These are phyloP conservation scores for Drosophila dunni DNA, from an alignment of 1,140 invertebrate species.

Conservation along the genomic window DNA sequence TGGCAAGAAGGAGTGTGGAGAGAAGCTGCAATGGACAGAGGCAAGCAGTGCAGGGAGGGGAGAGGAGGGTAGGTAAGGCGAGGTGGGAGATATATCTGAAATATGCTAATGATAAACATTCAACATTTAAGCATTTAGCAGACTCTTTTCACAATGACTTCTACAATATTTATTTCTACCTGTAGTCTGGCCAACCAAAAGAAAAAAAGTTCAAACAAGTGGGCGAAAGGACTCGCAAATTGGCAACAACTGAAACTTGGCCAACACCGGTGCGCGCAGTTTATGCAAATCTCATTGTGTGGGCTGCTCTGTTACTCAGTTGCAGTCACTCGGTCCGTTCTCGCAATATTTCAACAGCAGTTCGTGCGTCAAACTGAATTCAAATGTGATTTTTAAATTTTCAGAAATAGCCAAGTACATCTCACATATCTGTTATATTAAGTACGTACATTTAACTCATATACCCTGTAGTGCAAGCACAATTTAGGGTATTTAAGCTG, in stretches of 20 bases:
- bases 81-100: constrained; percentile 14
- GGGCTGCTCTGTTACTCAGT: constrained; percentile 6
- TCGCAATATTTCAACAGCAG: constrained; percentile 4
- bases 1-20: background rate
- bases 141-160: constrained; percentile 16
- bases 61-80: background rate
- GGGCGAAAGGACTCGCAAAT: constrained; percentile 37
- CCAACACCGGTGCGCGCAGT: constrained; percentile 9
- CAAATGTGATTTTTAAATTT: background rate
- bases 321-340: background rate
- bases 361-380: background rate
- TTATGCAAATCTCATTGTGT: constrained; percentile 37
- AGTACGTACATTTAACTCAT: background rate
- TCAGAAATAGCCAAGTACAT: background rate
- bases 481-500: background rate
- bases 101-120: constrained; percentile 63
- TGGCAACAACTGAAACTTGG: constrained; percentile 16
- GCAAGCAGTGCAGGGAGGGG: background rate
- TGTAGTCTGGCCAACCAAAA: background rate
- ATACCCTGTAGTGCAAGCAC: background rate
- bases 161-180: background rate
- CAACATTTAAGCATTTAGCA: constrained; percentile 33
- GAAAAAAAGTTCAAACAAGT: background rate
- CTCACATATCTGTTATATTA: background rate
- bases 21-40: too few relatives aligned